Conservation (phyloP, 2,797 vertebrate genomes). For the Arrhamphus sclerolepis region DNA sequence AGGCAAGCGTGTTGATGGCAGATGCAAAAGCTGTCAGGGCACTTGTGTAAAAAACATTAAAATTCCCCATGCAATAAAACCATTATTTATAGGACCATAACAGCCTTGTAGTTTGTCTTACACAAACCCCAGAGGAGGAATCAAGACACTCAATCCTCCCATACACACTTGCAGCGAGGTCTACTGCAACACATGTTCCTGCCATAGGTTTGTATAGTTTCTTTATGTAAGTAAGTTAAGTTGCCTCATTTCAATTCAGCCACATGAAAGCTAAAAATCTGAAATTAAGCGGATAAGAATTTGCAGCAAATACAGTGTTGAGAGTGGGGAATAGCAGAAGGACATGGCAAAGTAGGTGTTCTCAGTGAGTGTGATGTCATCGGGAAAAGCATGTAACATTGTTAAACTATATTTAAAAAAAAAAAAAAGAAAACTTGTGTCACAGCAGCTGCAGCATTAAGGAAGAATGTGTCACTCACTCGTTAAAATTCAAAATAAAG, state of each 20-base stretch:
- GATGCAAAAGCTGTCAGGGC: conserved; percentile 74
- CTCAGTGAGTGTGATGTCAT: conserved; percentile 78
- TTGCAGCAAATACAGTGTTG: conserved; percentile 51
- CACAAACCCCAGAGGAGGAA: conserved; percentile 76
- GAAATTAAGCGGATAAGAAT: conserved; percentile 74
- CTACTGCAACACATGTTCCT: conserved; percentile 48
- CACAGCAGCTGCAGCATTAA: conserved; percentile 66
- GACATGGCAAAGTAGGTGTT: conserved; percentile 55
- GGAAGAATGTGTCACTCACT: conserved; percentile 71
- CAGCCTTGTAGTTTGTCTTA: conserved; percentile 84
- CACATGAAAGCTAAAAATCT: conserved; percentile 74
- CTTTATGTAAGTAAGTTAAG: conserved; percentile 60
- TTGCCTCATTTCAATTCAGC: conserved; percentile 45
- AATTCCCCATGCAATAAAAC: conserved; percentile 78
- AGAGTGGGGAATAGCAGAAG: conserved; percentile 43
- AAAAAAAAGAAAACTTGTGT: conserved; percentile 69
- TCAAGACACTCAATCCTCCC: conserved; percentile 64
- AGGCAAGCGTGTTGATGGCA: conserved; percentile 56
- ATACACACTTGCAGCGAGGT: conserved; percentile 59
- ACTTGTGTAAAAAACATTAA: conserved; percentile 79
- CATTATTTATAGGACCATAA: conserved; percentile 84
- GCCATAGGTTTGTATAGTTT: conserved; percentile 49
- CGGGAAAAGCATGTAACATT: conserved; percentile 76
- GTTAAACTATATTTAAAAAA: conserved; percentile 56
- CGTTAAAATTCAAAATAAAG: conserved; percentile 73